Evolutionary conservation across 2,113 vertebrate species (phyloP).

Genomic region (Caranx melampygus): DNA sequence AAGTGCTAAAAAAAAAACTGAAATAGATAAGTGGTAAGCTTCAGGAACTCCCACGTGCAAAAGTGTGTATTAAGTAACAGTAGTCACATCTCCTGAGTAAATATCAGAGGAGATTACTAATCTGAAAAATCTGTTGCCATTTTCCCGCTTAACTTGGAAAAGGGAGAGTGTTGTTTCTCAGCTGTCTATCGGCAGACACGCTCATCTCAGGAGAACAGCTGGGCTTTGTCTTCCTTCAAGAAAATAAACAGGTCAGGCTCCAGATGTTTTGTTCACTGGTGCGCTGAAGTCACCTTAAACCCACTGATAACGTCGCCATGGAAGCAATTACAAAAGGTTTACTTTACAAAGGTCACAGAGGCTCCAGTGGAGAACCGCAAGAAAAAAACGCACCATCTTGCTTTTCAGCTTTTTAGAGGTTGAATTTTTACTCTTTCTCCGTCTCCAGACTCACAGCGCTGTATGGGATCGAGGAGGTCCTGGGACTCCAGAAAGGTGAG

Average conservation of each 20-base stretch:
- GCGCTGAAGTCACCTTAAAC: neutral
- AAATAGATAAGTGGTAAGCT: neutral
- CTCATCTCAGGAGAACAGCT: neutral
- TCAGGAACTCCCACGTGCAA: neutral
- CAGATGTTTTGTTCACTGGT: conserved; percentile 35
- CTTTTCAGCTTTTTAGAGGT: neutral
- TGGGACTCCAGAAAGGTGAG: conserved; percentile 86
- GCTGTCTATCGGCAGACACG: neutral
- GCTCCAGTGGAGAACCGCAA: neutral
- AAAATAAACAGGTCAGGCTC: conserved; percentile 17
- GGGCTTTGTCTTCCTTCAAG: conserved; percentile 5
- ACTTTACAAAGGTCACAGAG: neutral
- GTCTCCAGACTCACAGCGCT: conserved; percentile 87
- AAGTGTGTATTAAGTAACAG: neutral
- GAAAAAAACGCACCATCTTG: neutral
- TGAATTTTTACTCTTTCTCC: neutral
- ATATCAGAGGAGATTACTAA: neutral
- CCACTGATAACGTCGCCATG: neutral
- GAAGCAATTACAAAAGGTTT: conserved; percentile 19
- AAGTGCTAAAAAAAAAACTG: neutral
- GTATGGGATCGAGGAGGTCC: conserved; percentile 88
- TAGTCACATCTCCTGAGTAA: neutral
- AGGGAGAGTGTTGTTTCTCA: neutral
- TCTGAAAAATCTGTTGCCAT: neutral
- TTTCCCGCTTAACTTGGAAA: neutral